Conservation (phyloP, 2,797 vertebrate species). For the Acridotheres tristis region DNA sequence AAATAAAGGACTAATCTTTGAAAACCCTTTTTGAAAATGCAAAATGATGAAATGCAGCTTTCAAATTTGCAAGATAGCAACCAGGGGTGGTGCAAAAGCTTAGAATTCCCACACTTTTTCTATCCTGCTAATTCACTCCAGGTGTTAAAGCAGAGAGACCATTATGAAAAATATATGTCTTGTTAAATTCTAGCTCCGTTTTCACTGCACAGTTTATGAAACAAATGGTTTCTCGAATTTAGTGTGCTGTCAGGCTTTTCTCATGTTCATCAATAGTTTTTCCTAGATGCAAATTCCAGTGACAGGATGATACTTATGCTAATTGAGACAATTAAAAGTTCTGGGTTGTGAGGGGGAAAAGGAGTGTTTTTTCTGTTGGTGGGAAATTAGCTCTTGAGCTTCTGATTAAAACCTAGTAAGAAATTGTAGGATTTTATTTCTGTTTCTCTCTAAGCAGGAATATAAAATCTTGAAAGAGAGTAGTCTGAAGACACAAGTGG, state of each 20-base stretch:
- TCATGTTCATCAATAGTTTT: background rate
- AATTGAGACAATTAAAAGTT: background rate
- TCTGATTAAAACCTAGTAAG: background rate
- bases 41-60: background rate
- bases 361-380: background rate
- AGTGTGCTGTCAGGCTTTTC: background rate
- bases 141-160: background rate
- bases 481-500: background rate
- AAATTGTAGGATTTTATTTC: background rate
- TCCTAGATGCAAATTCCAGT: background rate
- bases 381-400: background rate
- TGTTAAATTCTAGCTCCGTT: background rate
- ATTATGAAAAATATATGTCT: background rate
- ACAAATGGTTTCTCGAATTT: background rate
- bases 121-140: background rate
- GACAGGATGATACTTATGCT: background rate
- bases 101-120: background rate
- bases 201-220: background rate
- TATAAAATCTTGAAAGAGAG: background rate
- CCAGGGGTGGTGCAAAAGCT: background rate
- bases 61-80: background rate
- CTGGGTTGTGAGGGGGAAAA: fast-evolving
- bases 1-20: background rate
- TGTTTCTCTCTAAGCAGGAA: background rate
- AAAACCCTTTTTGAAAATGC: background rate